Conservation (phyloP, 2,113 vertebrate species). For the Bubo bubo region DNA sequence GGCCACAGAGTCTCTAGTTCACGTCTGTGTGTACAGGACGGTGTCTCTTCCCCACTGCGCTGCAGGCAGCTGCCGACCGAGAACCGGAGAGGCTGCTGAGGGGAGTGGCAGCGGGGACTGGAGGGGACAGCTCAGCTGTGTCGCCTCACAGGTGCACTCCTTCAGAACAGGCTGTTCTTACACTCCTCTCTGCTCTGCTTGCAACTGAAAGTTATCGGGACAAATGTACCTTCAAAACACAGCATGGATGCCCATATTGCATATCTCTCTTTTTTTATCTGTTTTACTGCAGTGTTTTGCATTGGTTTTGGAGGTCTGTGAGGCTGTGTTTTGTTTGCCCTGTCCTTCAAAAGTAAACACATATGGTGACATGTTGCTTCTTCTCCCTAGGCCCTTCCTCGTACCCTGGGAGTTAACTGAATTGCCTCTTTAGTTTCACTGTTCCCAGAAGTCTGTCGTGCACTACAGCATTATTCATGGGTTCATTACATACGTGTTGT, state of each 20-base stretch:
- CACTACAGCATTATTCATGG: neutral
- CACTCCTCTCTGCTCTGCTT: neutral
- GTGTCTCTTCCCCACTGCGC: neutral
- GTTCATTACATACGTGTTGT: neutral
- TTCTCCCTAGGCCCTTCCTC: neutral
- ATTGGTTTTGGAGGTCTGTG: neutral
- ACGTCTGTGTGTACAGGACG: fast-evolving
- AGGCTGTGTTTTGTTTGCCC: neutral
- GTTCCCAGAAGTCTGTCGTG: neutral
- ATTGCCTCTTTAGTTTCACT: neutral
- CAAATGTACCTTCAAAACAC: neutral
- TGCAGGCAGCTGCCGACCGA: neutral
- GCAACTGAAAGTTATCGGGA: fast-evolving
- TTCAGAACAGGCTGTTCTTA: neutral
- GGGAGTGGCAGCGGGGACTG: neutral
- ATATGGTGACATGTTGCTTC: neutral
- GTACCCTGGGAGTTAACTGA: neutral
- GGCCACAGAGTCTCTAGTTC: fast-evolving
- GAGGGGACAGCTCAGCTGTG: neutral
- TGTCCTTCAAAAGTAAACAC: neutral
- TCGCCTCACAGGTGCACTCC: neutral
- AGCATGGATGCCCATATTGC: neutral
- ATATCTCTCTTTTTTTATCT: neutral
- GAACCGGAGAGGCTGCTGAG: neutral
- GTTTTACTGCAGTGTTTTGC: neutral